Percentiles rank a stretch among this genome's conserved stretches.
phyloP scores from a whole-genome alignment of 2,113 vertebrate species.

The Echinops telfairi region DNA sequence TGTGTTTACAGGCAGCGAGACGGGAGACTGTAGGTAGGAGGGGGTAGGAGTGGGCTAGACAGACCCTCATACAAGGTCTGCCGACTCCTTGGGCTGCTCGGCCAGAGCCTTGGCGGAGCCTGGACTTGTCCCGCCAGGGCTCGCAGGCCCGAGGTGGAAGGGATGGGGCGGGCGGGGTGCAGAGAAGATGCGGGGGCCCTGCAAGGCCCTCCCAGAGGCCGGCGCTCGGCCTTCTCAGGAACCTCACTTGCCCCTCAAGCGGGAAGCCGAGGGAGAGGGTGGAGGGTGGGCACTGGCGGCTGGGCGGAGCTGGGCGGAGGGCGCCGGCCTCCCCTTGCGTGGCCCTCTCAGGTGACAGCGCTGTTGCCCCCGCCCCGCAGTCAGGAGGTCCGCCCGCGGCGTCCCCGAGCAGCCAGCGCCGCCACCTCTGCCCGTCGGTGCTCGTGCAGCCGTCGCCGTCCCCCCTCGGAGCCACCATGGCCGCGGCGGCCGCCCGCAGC shows the following conservation, averaged over 20 bases:
- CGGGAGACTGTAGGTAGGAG: neutral
- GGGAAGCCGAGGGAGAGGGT: neutral
- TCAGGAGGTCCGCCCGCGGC: slow-evolving; percentile 59
- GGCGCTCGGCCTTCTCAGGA: neutral
- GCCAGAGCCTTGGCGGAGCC: too few relatives aligned
- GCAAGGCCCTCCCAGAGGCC: neutral
- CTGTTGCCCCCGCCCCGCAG: slow-evolving; percentile 66
- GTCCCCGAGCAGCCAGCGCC: slow-evolving; percentile 28
- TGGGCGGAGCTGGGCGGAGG: slow-evolving; percentile 47
- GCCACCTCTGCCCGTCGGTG: slow-evolving; percentile 12
- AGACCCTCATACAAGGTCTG: neutral
- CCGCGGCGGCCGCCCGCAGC: slow-evolving; percentile 82
- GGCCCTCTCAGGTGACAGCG: slow-evolving; percentile 70
- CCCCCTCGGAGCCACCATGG: slow-evolving; percentile 88
- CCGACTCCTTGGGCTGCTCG: neutral
- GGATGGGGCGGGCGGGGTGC: too few relatives aligned
- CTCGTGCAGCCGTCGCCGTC: neutral
- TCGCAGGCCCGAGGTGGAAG: neutral
- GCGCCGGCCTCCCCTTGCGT: neutral
- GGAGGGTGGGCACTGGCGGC: slow-evolving; percentile 48
- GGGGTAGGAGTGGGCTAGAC: neutral
- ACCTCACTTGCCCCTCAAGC: neutral
- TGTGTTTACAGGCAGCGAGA: neutral
- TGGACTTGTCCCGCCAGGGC: fast-evolving
- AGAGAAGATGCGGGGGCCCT: neutral